Conservation (phyloP, 1,140 invertebrate genomes). For the Drosophila burlai region DNA sequence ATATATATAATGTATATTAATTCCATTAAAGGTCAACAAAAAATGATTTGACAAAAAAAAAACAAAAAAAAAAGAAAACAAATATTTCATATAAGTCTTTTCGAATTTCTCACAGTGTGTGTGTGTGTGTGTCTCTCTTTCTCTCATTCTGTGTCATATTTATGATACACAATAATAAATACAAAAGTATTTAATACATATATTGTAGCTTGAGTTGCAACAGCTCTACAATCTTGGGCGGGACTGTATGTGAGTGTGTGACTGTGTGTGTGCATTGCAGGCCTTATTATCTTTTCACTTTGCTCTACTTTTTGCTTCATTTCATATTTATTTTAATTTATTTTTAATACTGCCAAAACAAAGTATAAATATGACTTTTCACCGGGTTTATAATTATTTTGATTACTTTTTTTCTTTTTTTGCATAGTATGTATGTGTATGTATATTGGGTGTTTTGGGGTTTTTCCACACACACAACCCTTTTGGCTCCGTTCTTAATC, state of each 20-base stretch:
- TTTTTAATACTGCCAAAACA: slow-evolving; percentile 36
- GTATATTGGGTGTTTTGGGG: slow-evolving; percentile 22
- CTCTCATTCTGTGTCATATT: slow-evolving; percentile 68
- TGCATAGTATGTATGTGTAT: slow-evolving; percentile 28
- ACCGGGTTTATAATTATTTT: background rate
- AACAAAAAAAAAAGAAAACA: slow-evolving; percentile 64
- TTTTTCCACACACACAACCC: slow-evolving; percentile 31
- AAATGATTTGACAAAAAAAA: slow-evolving; percentile 58
- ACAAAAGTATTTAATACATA: slow-evolving; percentile 57
- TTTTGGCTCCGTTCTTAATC: slow-evolving; percentile 23
- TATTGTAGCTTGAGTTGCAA: slow-evolving; percentile 60
- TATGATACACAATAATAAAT: slow-evolving; percentile 47
- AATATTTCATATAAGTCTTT: slow-evolving; percentile 82
- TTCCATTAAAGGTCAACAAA: slow-evolving; percentile 49
- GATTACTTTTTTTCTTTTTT: background rate
- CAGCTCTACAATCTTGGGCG: slow-evolving; percentile 52
- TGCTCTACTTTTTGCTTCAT: slow-evolving; percentile 13
- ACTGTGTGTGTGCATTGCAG: slow-evolving; percentile 22
- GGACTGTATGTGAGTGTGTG: slow-evolving; percentile 20
- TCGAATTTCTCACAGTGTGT: slow-evolving; percentile 72
- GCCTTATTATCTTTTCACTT: slow-evolving; percentile 6
- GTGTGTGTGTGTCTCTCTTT: slow-evolving; percentile 67
- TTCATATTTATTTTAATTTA: background rate
- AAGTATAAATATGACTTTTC: background rate
- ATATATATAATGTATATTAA: slow-evolving; percentile 28